phyloP scores from a whole-genome alignment of 1,140 invertebrate species.

The Megalopta genalis region DNA sequence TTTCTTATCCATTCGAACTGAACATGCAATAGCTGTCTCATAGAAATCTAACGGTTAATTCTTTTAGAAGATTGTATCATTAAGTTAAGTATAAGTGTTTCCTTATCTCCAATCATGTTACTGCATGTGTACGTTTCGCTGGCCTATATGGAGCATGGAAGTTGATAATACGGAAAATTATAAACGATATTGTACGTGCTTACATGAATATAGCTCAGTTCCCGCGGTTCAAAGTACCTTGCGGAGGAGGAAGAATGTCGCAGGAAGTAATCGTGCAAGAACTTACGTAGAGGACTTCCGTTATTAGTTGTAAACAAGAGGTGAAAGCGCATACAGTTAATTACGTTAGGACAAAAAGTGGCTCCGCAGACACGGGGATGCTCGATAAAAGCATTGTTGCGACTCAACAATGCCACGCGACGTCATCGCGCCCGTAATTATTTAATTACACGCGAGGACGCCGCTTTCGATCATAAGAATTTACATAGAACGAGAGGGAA shows the following conservation, averaged over 20 bases:
- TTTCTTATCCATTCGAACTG: too few relatives aligned
- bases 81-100: too few relatives aligned
- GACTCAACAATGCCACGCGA: not conserved
- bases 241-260: not conserved
- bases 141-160: too few relatives aligned
- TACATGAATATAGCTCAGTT: too few relatives aligned
- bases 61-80: too few relatives aligned
- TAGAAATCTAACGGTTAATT: too few relatives aligned
- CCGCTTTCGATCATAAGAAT: not conserved
- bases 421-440: not conserved
- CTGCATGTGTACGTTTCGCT: too few relatives aligned
- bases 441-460: not conserved
- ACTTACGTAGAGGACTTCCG: constrained; percentile 13
- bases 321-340: constrained; percentile 13
- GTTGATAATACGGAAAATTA: too few relatives aligned
- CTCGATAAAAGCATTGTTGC: constrained; percentile 6
- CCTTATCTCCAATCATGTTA: too few relatives aligned
- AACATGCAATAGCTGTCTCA: too few relatives aligned
- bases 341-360: not conserved
- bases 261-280: constrained; percentile 7
- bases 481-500: not conserved
- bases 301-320: constrained; percentile 22
- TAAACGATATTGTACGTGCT: too few relatives aligned
- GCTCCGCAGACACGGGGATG: not conserved
- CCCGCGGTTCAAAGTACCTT: too few relatives aligned